Evolutionary conservation across 1,140 invertebrate species (phyloP).

Genomic region (Zophobas atratus): DNA sequence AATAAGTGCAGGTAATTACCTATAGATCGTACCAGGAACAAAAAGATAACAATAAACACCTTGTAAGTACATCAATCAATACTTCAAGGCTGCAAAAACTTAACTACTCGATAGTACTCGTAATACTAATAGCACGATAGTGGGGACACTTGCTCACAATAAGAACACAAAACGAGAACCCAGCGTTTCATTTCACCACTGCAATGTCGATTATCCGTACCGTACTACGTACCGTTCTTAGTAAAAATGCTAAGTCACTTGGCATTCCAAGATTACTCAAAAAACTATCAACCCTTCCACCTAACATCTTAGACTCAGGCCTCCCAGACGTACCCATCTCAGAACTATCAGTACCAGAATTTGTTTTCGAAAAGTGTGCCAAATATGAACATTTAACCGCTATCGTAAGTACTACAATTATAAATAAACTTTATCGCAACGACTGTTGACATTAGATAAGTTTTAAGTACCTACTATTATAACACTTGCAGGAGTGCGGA

Average conservation of each 20-base stretch:
- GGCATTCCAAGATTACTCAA: not conserved
- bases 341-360: constrained; percentile 51
- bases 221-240: not conserved
- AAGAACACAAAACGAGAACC: too few species aligned
- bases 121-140: too few species aligned
- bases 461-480: not conserved
- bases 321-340: constrained; percentile 49
- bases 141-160: too few species aligned
- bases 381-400: constrained; percentile 45
- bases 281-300: not conserved
- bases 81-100: too few species aligned
- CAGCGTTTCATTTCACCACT: too few species aligned
- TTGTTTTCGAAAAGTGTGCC: constrained; percentile 36
- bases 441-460: too few species aligned
- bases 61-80: too few species aligned
- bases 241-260: constrained; percentile 1
- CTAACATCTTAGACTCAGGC: constrained; percentile 46
- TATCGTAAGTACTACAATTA: constrained; percentile 45
- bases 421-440: too few species aligned
- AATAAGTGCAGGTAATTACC: too few species aligned
- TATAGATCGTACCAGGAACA: too few species aligned
- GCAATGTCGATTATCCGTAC: not conserved
- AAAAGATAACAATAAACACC: too few species aligned
- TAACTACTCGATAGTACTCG: too few species aligned
- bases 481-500: constrained; percentile 76